These are phyloP conservation scores for Sepioteuthis lessoniana DNA, from an alignment of 2,888 invertebrate species.

Conservation along the genomic window DNA sequence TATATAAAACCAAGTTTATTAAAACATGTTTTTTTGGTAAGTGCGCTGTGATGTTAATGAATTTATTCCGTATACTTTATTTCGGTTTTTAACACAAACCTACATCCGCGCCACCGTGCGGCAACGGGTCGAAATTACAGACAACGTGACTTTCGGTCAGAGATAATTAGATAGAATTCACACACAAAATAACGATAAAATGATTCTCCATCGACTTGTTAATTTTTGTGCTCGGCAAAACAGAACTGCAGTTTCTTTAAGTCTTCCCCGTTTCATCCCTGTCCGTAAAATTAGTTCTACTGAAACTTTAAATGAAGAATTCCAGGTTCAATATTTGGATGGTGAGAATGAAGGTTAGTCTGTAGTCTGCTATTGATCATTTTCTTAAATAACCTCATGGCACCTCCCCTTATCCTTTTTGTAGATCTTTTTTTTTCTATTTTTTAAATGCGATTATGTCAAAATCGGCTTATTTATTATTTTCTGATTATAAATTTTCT, in stretches of 20 bases:
- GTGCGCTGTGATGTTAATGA: no score
- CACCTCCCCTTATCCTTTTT: neutral
- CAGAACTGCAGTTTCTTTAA: neutral
- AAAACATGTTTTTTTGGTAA: no score
- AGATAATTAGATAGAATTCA: no score
- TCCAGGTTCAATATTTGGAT: constrained; percentile 53
- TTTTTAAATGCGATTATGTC: neutral
- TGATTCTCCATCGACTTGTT: neutral
- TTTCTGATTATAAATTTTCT: neutral
- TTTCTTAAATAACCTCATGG: neutral
- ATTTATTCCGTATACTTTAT: neutral
- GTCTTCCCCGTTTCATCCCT: neutral
- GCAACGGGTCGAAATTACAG: neutral
- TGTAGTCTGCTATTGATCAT: neutral
- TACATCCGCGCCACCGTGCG: neutral
- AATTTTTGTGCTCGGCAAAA: neutral
- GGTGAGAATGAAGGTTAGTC: constrained; percentile 53
- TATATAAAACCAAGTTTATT: no score
- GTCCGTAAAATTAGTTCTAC: neutral
- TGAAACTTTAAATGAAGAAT: constrained; percentile 53
- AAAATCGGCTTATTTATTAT: neutral
- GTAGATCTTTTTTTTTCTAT: neutral
- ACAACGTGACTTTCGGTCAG: neutral
- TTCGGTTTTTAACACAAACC: neutral
- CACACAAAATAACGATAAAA: neutral